Percentiles rank a stretch among this genome's conserved stretches.
Conservation (phyloP, 2,888 invertebrate species). For the Muschampia plurimacula region DNA sequence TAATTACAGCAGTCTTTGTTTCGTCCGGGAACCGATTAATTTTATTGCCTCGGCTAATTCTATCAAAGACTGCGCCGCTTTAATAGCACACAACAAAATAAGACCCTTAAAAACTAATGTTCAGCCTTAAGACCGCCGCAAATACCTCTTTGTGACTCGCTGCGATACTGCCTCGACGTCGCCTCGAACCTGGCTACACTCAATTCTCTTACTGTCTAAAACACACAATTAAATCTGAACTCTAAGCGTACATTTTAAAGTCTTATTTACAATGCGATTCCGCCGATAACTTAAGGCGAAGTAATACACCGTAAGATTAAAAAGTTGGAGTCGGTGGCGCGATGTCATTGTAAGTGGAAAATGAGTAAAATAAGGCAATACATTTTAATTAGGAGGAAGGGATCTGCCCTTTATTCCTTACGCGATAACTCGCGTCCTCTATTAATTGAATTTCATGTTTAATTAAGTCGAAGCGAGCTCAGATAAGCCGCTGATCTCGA, state of each 20-base stretch:
- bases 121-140: constrained; percentile 81
- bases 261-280: constrained; percentile 42
- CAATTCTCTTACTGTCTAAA: constrained; percentile 58
- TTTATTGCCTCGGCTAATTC: constrained; percentile 81
- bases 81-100: constrained; percentile 83
- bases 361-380: constrained; percentile 86
- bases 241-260: constrained; percentile 42
- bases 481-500: constrained; percentile 76
- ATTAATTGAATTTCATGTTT: constrained; percentile 86
- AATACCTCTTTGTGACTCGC: constrained; percentile 84
- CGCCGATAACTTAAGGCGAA: constrained; percentile 62
- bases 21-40: constrained; percentile 69
- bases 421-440: constrained; percentile 82
- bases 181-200: constrained; percentile 68
- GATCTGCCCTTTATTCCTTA: constrained; percentile 81
- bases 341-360: constrained; percentile 84
- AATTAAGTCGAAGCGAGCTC: constrained; percentile 77
- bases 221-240: constrained; percentile 48
- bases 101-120: constrained; percentile 85
- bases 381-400: constrained; percentile 85
- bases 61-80: constrained; percentile 78
- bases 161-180: constrained; percentile 67
- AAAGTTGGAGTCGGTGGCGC: constrained; percentile 83
- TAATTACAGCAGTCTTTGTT: constrained; percentile 41
- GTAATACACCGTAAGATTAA: constrained; percentile 78